phyloP scores from a whole-genome alignment of 1,140 invertebrate species.

The Drosophila novamexicana region DNA sequence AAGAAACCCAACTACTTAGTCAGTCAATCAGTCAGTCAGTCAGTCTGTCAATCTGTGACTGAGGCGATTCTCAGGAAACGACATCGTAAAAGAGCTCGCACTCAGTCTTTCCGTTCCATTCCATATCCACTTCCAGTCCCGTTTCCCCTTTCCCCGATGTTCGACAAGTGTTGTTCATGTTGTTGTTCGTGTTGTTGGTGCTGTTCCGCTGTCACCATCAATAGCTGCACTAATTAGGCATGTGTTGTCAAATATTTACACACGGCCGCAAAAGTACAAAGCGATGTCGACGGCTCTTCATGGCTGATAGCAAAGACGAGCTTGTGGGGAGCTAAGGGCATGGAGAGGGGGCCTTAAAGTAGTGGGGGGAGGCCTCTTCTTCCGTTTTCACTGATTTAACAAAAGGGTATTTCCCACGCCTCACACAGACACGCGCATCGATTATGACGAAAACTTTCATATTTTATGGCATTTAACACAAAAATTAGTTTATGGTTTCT shows the following conservation, averaged over 20 bases:
- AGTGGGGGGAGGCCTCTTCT: slow-evolving; percentile 46
- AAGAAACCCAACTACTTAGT: slow-evolving; percentile 33
- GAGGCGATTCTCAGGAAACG: slow-evolving; percentile 66
- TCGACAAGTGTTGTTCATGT: slow-evolving; percentile 55
- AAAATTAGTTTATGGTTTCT: slow-evolving; percentile 66
- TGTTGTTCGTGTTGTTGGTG: slow-evolving; percentile 29
- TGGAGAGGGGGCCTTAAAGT: not conserved
- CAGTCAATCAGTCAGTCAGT: slow-evolving; percentile 4
- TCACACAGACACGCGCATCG: slow-evolving; percentile 39
- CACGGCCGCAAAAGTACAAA: slow-evolving; percentile 80
- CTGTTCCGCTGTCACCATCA: slow-evolving; percentile 77
- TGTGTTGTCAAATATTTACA: slow-evolving; percentile 83
- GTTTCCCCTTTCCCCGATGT: slow-evolving; percentile 19
- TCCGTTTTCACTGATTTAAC: slow-evolving; percentile 71
- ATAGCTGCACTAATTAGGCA: slow-evolving; percentile 84
- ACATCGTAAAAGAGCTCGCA: slow-evolving; percentile 61
- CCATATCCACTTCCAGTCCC: slow-evolving; percentile 29
- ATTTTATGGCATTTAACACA: slow-evolving; percentile 62
- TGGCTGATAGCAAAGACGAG: slow-evolving; percentile 26
- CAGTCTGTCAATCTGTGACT: slow-evolving; percentile 1
- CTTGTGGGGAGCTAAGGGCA: not conserved
- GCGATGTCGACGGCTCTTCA: slow-evolving; percentile 47
- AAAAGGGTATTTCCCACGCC: slow-evolving; percentile 67
- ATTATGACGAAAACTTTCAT: slow-evolving; percentile 72
- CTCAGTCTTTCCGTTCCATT: slow-evolving; percentile 36